phyloP scores from a whole-genome alignment of 2,797 vertebrate species.

The Avahi laniger region DNA sequence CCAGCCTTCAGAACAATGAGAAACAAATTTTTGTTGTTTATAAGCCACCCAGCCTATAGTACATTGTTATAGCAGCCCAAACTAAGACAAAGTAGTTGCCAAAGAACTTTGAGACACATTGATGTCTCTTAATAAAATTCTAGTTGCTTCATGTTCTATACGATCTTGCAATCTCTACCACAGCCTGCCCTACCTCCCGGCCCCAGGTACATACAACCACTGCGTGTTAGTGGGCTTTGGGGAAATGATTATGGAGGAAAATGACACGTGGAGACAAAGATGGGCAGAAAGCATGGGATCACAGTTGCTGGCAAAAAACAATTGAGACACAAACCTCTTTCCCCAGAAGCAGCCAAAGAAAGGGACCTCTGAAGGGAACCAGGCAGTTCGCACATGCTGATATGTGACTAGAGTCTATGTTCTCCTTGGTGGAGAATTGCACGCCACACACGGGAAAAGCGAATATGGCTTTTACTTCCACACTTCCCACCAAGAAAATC shows the following conservation, averaged over 20 bases:
- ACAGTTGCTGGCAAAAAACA: neutral
- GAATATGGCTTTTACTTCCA: neutral
- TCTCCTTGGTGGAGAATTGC: neutral
- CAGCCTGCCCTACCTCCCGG: neutral
- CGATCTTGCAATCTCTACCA: no score
- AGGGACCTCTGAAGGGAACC: neutral
- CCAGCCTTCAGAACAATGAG: neutral
- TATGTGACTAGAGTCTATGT: fast-evolving
- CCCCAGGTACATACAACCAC: neutral
- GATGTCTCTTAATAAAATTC: neutral
- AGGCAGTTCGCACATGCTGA: fast-evolving
- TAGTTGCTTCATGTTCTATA: neutral
- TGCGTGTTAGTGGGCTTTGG: neutral
- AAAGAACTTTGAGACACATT: neutral
- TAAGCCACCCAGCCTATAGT: neutral
- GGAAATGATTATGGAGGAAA: neutral
- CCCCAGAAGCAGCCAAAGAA: neutral
- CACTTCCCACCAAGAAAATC: conserved; percentile 38
- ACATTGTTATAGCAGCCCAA: neutral
- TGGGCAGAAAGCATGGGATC: neutral
- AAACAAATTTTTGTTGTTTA: neutral
- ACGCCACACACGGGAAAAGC: neutral
- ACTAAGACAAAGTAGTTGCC: neutral
- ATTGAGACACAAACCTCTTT: neutral
- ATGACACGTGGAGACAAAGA: neutral